These are phyloP conservation scores for Craseonycteris thonglongyai DNA, from an alignment of 2,113 vertebrate species.

Conservation along the genomic window DNA sequence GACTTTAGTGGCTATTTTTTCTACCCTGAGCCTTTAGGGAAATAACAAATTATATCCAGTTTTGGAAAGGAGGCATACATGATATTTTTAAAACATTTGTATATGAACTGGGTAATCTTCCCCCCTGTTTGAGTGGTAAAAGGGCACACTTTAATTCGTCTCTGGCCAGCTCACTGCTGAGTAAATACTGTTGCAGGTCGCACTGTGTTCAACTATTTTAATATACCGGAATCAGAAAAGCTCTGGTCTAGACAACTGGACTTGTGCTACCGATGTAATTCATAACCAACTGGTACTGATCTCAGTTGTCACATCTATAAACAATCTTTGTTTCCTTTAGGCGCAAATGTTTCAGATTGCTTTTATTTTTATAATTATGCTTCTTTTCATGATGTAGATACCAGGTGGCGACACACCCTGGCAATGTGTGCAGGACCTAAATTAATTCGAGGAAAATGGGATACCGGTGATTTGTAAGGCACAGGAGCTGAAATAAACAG, in stretches of 20 bases:
- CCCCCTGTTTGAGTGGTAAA: background rate
- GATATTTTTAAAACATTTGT: conserved; percentile 13
- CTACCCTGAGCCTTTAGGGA: no score
- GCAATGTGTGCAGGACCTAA: background rate
- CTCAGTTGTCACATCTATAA: conserved; percentile 8
- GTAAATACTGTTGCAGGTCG: background rate
- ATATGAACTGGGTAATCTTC: background rate
- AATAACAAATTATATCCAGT: background rate
- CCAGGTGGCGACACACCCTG: conserved; percentile 31
- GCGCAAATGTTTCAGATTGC: background rate
- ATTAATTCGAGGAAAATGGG: conserved; percentile 11
- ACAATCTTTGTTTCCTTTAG: background rate
- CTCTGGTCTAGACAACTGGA: background rate
- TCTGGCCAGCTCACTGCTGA: background rate
- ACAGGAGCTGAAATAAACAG: background rate
- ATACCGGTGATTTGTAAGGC: background rate
- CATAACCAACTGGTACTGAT: background rate
- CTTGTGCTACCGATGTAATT: background rate
- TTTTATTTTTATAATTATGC: conserved; percentile 25
- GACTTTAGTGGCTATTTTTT: background rate
- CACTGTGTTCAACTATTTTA: background rate
- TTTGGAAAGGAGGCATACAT: background rate
- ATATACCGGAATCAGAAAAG: background rate
- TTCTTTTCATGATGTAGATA: background rate
- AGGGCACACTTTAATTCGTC: background rate